Percentiles rank a stretch among this genome's conserved stretches.
Conservation (phyloP, 2,888 invertebrate genomes). For the Cerceris ruficornis region DNA sequence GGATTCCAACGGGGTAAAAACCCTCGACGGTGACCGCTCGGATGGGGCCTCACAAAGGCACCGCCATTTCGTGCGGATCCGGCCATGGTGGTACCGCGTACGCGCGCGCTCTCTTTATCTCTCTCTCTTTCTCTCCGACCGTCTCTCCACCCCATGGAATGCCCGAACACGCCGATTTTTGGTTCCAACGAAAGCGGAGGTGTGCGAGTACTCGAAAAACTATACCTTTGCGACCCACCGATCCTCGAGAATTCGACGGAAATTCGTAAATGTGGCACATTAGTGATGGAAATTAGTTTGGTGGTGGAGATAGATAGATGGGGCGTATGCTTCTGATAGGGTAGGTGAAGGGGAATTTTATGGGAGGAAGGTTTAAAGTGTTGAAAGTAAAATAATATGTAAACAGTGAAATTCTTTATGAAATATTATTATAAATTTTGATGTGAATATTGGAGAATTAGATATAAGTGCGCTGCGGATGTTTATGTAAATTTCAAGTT, state of each 20-base stretch:
- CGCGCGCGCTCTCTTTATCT: slow-evolving; percentile 25
- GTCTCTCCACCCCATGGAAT: slow-evolving; percentile 43
- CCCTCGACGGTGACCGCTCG: slow-evolving; percentile 73
- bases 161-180: slow-evolving; percentile 48
- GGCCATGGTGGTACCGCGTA: slow-evolving; percentile 56
- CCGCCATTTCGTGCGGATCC: slow-evolving; percentile 68
- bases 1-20: slow-evolving; percentile 78
- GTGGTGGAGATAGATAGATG: too few species aligned
- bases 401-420: too few species aligned
- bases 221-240: background rate
- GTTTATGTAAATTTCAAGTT: too few species aligned
- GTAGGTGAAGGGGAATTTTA: too few species aligned
- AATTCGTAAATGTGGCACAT: background rate
- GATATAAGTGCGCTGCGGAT: too few species aligned
- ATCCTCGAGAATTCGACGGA: background rate
- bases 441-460: too few species aligned
- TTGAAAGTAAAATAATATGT: too few species aligned
- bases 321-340: too few species aligned
- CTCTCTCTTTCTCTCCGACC: too few species aligned
- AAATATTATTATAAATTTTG: too few species aligned
- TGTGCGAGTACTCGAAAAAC: slow-evolving; percentile 11
- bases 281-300: too few species aligned
- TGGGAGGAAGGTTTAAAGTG: too few species aligned
- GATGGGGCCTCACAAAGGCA: slow-evolving; percentile 71
- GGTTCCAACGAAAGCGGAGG: slow-evolving; percentile 21